These are phyloP conservation scores for Drosophila trichaetosa DNA, from an alignment of 2,888 invertebrate species.

Conservation along the genomic window DNA sequence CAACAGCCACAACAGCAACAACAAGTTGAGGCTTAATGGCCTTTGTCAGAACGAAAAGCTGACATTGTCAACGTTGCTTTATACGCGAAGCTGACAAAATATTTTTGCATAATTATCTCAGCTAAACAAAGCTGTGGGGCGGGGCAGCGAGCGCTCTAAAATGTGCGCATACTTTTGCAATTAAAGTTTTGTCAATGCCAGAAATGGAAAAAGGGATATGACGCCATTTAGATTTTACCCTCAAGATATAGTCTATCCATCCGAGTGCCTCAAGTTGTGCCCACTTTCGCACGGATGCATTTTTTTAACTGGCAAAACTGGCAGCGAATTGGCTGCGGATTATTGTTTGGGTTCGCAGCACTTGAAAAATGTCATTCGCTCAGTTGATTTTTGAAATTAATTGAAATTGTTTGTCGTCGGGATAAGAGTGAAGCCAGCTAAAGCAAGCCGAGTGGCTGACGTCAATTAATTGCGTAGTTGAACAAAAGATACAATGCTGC, in stretches of 20 bases:
- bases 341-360: constrained; percentile 29
- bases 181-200: constrained; percentile 60
- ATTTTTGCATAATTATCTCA: constrained; percentile 67
- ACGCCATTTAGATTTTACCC: constrained; percentile 65
- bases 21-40: constrained; percentile 29
- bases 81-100: constrained; percentile 61
- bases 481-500: constrained; percentile 32
- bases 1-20: constrained; percentile 8
- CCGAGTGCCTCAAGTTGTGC: constrained; percentile 43
- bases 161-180: constrained; percentile 55
- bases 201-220: constrained; percentile 33
- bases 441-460: constrained; percentile 45
- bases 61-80: constrained; percentile 11
- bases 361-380: constrained; percentile 46
- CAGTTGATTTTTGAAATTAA: constrained; percentile 72
- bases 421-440: constrained; percentile 38
- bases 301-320: constrained; percentile 22
- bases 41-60: constrained; percentile 26
- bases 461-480: constrained; percentile 69
- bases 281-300: constrained; percentile 48
- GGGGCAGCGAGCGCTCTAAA: not conserved
- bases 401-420: constrained; percentile 65
- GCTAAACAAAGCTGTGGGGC: constrained; percentile 15
- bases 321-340: constrained; percentile 40
- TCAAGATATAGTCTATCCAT: constrained; percentile 33